Base-by-base conservation (phyloP, 2,888 invertebrate genomes). In the Hypena proboscidalis region DNA sequence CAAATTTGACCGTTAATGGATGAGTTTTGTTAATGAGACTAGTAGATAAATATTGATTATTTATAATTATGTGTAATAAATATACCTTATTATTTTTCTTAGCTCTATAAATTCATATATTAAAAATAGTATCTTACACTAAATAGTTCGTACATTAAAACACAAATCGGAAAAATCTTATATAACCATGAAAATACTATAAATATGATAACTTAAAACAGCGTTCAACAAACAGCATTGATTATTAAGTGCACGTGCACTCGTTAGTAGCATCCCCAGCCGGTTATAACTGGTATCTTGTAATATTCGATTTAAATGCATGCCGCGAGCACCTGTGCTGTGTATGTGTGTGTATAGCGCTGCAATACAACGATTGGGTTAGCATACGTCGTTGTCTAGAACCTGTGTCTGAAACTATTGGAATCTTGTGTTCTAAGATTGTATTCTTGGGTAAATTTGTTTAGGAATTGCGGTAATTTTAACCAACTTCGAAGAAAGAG, bases 291-390 rank as follows among this genome's bases (percentile, higher is more conserved):
- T 32, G 58, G 63, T 59, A 62, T 68, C 71, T 76, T 76, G 74
- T 83, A 80, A 81, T 81, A 75, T 79, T 75, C 80, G 74, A 83
- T 83, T 83, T 83, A 83, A 83, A 83, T 83, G 83, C 83, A 83
- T 82, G 64, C 68, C 68, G 67, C 63, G 68, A 53, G 34, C 26
- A 35, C 11, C 9, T 40, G 21, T 27, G 25, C 20, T 23, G 29
- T 33, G 27, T 23, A 22, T 14, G 10, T 14, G 1, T 11, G 19
- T 33, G 19, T 29, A 33, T n/a, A 29, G 10, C 29, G 29, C 19
- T 31, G 30, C 35, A 15, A 30, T 32, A 39, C 42, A 33, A 51
- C 61, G 46, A 63, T 62, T 32, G 31, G 36, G 51, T 47, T 56
- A 48, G 30, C 34, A 30, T 13, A 26, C 29, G 33, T 22, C 23